Evolutionary conservation across 2,797 vertebrate genomes (phyloP).

Genomic region (Microctenopoma stevenorrisi): DNA sequence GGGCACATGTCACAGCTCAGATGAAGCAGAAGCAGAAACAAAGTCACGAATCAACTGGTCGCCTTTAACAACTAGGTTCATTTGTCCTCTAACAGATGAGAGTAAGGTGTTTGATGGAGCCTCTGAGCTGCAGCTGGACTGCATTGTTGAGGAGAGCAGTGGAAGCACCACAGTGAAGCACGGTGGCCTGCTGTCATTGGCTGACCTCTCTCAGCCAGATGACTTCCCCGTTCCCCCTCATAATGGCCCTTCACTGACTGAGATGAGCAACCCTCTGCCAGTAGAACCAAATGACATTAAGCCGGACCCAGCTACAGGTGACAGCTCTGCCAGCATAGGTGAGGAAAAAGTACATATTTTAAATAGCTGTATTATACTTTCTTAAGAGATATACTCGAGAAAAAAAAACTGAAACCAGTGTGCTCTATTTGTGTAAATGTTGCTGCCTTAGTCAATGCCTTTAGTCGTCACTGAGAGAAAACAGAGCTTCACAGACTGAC

Average conservation of each 20-base stretch:
- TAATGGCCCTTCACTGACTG: conserved; percentile 69
- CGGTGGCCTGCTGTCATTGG: conserved; percentile 69
- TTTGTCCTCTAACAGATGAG: conserved; percentile 70
- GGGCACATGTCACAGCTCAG: conserved; percentile 15
- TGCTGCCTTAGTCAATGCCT: neutral
- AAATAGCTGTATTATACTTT: neutral
- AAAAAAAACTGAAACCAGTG: neutral
- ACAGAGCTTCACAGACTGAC: neutral
- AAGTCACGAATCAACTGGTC: no score
- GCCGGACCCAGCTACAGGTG: conserved; percentile 71
- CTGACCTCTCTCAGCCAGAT: conserved; percentile 68
- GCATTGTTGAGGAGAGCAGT: conserved; percentile 74
- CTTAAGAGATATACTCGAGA: neutral
- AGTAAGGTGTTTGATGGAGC: conserved; percentile 78
- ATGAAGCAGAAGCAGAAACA: conserved; percentile 1
- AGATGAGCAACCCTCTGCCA: conserved; percentile 75
- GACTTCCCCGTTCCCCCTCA: conserved; percentile 56
- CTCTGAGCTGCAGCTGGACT: conserved; percentile 79
- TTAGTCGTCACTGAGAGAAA: neutral
- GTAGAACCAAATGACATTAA: conserved; percentile 79
- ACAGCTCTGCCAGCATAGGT: conserved; percentile 69
- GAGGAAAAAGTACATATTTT: conserved; percentile 13
- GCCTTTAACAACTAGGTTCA: conserved; percentile 5
- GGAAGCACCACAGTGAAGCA: conserved; percentile 75
- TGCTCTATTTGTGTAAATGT: conserved; percentile 4